Base-by-base conservation (phyloP, 2,888 invertebrate species). In the Coleophora flavipennella region DNA sequence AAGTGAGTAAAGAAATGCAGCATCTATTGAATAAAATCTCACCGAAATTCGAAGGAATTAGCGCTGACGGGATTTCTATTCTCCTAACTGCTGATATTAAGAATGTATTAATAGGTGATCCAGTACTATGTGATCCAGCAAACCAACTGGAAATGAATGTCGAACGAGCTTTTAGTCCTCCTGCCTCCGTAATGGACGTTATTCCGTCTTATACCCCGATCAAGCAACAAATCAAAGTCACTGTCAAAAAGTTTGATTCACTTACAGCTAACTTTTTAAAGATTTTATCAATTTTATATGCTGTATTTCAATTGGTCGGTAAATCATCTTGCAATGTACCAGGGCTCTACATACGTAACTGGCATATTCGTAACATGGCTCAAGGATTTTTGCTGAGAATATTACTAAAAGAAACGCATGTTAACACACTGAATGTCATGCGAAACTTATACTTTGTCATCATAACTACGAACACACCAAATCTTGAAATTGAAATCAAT, bases 371-470 rank as follows among this genome's bases (percentile, higher is more conserved):
- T 27, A 55, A 57, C 40, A 40, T 59, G 28, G 40, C 42, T 8
- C 63, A 67, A 42, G 67, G 62, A 14, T 54, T 55, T 41, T 39
- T 59, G 13, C 11, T 67, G 13, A 52, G 45, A 13, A 41, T 46
- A 34, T n/a, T 66, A 13, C 43, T 66, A 11, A 53, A 38, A 41
- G 53, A 48, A 20, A 36, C 36, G 13, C 51, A 62, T n/a, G 34
- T 60, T 6, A 46, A 38, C 12, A 52, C 50, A 9, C 39, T 67
- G n/a, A 55, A 51, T 37, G 27, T 52, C 33, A 55, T 62, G 47
- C 51, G 46, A 38, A 55, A 59, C 10, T 36, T 54, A n/a, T 62
- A 62, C 46, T 62, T 58, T 41, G 51, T 67, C 3, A 45, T 67
- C 27, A 55, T 63, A 13, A 55, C 49, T 4, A 53, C 47, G 12